These are phyloP conservation scores for Furnarius figulus DNA, from an alignment of 2,113 vertebrate genomes.

Conservation along the genomic window DNA sequence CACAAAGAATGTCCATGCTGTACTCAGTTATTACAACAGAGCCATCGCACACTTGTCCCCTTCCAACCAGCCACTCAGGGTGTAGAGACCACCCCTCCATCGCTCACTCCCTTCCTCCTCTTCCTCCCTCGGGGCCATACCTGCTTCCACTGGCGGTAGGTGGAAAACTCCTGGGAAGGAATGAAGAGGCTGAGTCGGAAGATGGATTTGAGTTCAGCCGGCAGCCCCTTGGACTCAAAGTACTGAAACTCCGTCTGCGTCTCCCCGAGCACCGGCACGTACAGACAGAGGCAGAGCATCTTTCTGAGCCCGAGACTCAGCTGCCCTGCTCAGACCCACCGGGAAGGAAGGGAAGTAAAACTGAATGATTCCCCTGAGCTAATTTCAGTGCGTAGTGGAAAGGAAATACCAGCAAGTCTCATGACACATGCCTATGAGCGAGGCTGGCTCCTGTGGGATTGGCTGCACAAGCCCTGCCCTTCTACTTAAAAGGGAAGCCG, in stretches of 20 bases:
- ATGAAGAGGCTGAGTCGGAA: constrained; percentile 90
- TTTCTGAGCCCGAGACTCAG: neutral
- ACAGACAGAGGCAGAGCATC: constrained; percentile 93
- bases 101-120: fast-evolving
- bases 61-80: fast-evolving
- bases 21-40: neutral
- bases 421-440: constrained; percentile 52
- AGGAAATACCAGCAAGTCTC: constrained; percentile 72
- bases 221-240: constrained; percentile 91
- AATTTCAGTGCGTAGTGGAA: neutral
- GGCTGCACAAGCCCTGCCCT: constrained; percentile 72
- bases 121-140: constrained; percentile 7
- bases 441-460: neutral
- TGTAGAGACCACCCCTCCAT: neutral
- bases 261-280: constrained; percentile 83
- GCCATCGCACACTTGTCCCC: neutral
- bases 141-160: constrained; percentile 91
- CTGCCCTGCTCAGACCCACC: neutral
- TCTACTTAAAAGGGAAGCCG: constrained; percentile 57
- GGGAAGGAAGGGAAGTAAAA: neutral
- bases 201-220: constrained; percentile 87
- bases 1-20: fast-evolving
- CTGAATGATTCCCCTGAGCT: neutral
- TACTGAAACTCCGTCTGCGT: constrained; percentile 87
- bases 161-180: constrained; percentile 89